Evolutionary conservation across 1,140 invertebrate genomes (phyloP), one percentile per base, ranked within the genome.

Genomic region (Bombus waltoni): DNA sequence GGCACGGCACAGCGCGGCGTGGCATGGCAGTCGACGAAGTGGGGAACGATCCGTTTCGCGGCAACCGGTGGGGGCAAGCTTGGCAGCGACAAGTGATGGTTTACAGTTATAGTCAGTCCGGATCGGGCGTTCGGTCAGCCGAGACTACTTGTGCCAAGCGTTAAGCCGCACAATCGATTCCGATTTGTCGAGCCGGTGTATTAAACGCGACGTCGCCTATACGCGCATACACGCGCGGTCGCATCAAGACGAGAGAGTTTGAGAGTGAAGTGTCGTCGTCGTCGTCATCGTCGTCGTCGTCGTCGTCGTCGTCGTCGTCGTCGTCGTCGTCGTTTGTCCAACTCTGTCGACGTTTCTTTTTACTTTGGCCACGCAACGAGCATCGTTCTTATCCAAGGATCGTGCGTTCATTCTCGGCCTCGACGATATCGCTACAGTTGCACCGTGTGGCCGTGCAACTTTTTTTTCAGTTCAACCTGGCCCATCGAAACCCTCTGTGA

Each of bases 61-160:
- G 3, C 32, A 4, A 11, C 1, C 35, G 83, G 83, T 87, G 86
- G 83, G 88, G 73, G 78, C 83, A 88, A 87, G 88, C 87, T 86
- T 84, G 83, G 85, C 93, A 93, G 93, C 94, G 93, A 95, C 94
- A 95, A 95, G 95, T 95, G 94, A 94, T 94, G 93, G 93, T 95
- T 95, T 95, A 95, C 94, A 95, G 94, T 95, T 95, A 95, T 95
- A 95, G 94, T 95, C 94, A 95, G 95, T 95, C 94, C 95, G 94
- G 93, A 94, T 94, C 94, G 94, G 94, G 94, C 94, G 94, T 91
- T 95, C 93, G 94, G 92, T 94, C 93, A 95, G 94, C 93, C 93
- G 93, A 93, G 93, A 94, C 92, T 89, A 62, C 83, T 72, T 57
- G 83, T 74, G 83, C 22, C 78, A 65, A 35, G 44, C 71, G 83